Conservation (phyloP, 2,113 vertebrate species). For the Scomber japonicus region DNA sequence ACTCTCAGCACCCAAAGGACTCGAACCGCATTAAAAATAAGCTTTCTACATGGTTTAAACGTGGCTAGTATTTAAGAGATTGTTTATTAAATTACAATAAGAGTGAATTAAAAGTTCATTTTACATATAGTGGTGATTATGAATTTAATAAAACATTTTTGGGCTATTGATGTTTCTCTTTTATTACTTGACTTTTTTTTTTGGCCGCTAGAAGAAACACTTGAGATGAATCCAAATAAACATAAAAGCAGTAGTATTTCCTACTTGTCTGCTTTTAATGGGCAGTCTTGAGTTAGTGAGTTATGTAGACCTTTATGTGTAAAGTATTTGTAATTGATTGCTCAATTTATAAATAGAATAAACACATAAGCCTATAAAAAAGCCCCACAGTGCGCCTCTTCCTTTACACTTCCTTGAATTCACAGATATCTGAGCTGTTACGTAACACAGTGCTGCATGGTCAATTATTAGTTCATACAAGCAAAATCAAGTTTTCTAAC, state of each 20-base stretch:
- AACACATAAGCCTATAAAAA: background rate
- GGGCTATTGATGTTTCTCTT: slow-evolving; percentile 36
- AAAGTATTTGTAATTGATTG: slow-evolving; percentile 20
- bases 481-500: background rate
- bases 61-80: slow-evolving; percentile 74
- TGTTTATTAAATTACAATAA: slow-evolving; percentile 67
- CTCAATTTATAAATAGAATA: slow-evolving; percentile 38
- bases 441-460: background rate
- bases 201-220: background rate
- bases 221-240: background rate
- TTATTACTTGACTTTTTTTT: slow-evolving; percentile 17
- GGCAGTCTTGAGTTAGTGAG: background rate
- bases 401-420: slow-evolving; percentile 35
- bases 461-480: background rate
- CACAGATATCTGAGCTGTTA: slow-evolving; percentile 21
- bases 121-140: slow-evolving; percentile 54
- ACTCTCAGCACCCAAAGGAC: slow-evolving; percentile 53
- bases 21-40: slow-evolving; percentile 47
- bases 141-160: slow-evolving; percentile 76
- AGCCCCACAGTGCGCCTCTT: background rate
- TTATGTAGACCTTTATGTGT: slow-evolving; percentile 13
- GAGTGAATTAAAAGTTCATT: slow-evolving; percentile 55
- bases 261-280: background rate
- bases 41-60: slow-evolving; percentile 48
- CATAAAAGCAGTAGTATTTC: background rate